Percentiles rank a stretch among this genome's conserved stretches.
phyloP scores from a whole-genome alignment of 2,797 vertebrate genomes.

The Phrynocephalus guinanensis region DNA sequence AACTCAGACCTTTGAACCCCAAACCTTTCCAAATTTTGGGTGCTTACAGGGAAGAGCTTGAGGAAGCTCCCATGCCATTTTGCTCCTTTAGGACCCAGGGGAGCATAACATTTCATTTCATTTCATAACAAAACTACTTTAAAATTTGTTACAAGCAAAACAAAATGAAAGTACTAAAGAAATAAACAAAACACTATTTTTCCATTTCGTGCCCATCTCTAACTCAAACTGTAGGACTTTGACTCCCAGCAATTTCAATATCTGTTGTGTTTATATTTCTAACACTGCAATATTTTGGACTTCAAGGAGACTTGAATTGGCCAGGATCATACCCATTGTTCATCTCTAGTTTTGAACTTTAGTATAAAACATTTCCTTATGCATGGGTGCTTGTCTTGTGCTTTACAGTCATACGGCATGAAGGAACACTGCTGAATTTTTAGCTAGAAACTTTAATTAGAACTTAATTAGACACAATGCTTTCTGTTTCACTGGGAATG shows the following conservation, averaged over 20 bases:
- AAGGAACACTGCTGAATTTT: neutral
- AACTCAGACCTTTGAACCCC: too few species aligned
- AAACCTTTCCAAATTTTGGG: too few species aligned
- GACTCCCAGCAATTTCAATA: neutral
- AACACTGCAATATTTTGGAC: neutral
- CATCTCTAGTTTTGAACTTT: neutral
- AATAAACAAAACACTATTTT: too few species aligned
- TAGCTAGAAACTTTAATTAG: conserved; percentile 10
- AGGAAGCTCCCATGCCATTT: too few species aligned
- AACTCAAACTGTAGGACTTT: neutral
- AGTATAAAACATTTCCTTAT: neutral
- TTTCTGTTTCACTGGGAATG: conserved; percentile 1
- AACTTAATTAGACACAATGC: neutral
- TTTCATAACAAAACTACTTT: too few species aligned
- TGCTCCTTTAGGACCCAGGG: too few species aligned
- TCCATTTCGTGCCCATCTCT: too few species aligned
- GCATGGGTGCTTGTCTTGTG: neutral
- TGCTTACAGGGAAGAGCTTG: too few species aligned
- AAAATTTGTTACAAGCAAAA: too few species aligned
- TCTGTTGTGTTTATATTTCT: neutral
- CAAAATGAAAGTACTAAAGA: too few species aligned
- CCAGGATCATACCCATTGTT: neutral
- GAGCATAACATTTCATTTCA: too few species aligned
- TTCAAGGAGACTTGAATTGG: neutral
- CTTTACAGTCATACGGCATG: neutral